Conservation (phyloP, 92 coral and sea anemone species). For the Virgularia gustaviana region DNA sequence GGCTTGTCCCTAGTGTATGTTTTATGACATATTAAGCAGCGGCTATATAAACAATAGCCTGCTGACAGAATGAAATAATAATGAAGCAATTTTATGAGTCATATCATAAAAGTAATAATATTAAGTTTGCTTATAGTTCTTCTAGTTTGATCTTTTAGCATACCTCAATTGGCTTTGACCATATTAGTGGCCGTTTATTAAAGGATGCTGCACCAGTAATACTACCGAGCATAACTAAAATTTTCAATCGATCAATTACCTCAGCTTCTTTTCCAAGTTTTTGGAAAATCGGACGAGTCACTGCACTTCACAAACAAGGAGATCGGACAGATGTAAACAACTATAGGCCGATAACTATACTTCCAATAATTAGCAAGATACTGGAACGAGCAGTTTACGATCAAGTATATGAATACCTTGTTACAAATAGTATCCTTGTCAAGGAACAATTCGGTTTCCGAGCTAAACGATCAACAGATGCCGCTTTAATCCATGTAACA, state of each 20-base stretch:
- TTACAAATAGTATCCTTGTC: not conserved
- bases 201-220: slow-evolving; percentile 36
- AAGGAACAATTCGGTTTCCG: slow-evolving; percentile 6
- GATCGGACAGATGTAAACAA: slow-evolving; percentile 38
- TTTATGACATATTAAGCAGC: too few relatives aligned
- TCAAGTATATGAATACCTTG: slow-evolving; percentile 29
- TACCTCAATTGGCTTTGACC: too few relatives aligned
- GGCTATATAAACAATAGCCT: too few relatives aligned
- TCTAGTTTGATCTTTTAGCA: too few relatives aligned
- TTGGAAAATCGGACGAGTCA: slow-evolving; percentile 47
- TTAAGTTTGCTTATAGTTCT: too few relatives aligned
- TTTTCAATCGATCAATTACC: slow-evolving; percentile 32
- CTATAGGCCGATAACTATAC: slow-evolving; percentile 45
- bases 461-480: not conserved
- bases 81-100: too few relatives aligned
- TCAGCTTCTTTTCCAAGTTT: slow-evolving; percentile 31
- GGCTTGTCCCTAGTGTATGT: too few relatives aligned
- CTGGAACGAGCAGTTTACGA: slow-evolving; percentile 20
- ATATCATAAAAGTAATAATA: too few relatives aligned
- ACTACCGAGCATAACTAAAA: slow-evolving; percentile 35
- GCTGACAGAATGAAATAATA: too few relatives aligned
- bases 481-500: slow-evolving; percentile 6
- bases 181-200: too few relatives aligned
- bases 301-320: slow-evolving; percentile 39
- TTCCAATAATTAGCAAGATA: slow-evolving; percentile 43